Base-by-base conservation (phyloP, 2,888 invertebrate species). In the Heliconius aoede region DNA sequence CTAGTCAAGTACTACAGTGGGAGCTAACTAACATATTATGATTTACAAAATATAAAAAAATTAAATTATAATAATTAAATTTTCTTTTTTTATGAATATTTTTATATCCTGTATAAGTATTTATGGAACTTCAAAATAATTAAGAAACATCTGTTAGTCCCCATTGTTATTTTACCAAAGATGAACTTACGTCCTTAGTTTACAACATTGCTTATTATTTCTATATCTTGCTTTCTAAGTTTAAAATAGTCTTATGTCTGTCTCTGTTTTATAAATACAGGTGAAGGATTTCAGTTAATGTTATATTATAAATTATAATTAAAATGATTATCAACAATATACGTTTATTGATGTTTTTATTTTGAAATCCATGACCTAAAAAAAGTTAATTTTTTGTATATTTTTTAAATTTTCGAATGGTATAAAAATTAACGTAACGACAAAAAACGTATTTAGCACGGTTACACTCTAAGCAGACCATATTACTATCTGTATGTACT, bases 141-240 rank as follows among this genome's bases (percentile, higher is more conserved):
- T n/a, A n/a, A 28, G 15, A n/a, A 15, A 61, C 15, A 13, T 55
- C 21, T 72, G 67, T 65, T 78, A 74, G 78, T 62, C n/a, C 60
- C 71, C 67, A 74, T 74, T 78, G 72, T 68, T 74, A 55, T 67
- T 76, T 79, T 69, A 76, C 79, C 79, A 79, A 79, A 79, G 79
- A 79, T 74, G 69, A 60, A 77, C 67, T 67, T 74, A 78, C 65
- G 67, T 79, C 60, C 77, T 73, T 77, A 79, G 72, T 75, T 77
- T 58, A 72, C 68, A 73, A 24, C 18, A 40, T 26, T 30, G 26
- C 58, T 69, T 55, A 55, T 55, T n/a, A 55, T 55, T 15, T 78
- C 30, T 62, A 60, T 76, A 15, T 64, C 73, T 73, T 65, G 51
- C 73, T 60, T 60, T 26, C 36, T 72, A 24, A 61, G 32, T 18